Conservation (phyloP, 2,113 vertebrate genomes). For the Trichomycterus rosablanca region DNA sequence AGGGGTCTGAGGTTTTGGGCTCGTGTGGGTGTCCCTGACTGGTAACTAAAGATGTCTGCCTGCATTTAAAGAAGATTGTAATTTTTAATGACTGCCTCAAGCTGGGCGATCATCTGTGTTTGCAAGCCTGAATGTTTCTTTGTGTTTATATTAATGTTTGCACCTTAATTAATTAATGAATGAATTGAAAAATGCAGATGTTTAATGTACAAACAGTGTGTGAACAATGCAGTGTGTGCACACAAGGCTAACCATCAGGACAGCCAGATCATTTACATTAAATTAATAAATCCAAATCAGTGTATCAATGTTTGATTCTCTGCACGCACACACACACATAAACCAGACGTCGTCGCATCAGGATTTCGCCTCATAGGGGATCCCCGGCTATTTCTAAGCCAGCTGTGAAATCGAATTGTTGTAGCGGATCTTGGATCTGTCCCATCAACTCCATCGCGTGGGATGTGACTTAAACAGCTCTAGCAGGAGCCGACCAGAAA, state of each 20-base stretch:
- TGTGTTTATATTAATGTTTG: slow-evolving; percentile 62
- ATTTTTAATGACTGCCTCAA: slow-evolving; percentile 31
- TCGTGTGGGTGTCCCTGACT: slow-evolving; percentile 9
- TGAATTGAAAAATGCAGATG: slow-evolving; percentile 51
- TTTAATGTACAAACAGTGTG: slow-evolving; percentile 49
- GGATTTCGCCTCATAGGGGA: no score
- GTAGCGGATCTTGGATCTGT: no score
- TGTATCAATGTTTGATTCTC: slow-evolving; percentile 17
- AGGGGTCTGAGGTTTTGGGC: neutral
- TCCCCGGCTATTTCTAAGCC: no score
- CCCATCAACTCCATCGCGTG: no score
- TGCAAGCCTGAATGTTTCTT: slow-evolving; percentile 37
- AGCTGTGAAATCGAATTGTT: no score
- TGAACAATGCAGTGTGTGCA: neutral
- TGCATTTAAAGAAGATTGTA: slow-evolving; percentile 1
- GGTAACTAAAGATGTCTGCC: slow-evolving; percentile 30
- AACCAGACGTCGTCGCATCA: no score
- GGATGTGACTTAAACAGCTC: no score
- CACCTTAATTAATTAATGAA: slow-evolving; percentile 54
- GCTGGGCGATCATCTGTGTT: slow-evolving; percentile 26
- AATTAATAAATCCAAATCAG: slow-evolving; percentile 35
- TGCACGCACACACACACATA: neutral
- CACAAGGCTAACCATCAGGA: slow-evolving; percentile 49
- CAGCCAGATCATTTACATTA: slow-evolving; percentile 51
- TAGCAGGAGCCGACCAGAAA: no score